phyloP scores from a whole-genome alignment of 2,113 vertebrate species.

The Cisticola juncidis region DNA sequence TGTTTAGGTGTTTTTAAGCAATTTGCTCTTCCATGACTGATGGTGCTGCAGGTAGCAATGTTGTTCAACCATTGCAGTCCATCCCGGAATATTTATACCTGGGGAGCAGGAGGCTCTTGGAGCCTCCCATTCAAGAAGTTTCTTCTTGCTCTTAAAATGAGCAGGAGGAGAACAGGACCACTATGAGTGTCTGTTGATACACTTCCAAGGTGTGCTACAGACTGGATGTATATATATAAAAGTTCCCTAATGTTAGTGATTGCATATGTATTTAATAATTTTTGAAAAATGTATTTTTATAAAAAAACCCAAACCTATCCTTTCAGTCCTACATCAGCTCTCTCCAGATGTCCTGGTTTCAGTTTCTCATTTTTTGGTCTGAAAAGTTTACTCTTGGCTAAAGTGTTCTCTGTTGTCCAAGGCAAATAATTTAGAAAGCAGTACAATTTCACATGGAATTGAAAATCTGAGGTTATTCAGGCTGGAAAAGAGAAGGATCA shows the following conservation, averaged over 20 bases:
- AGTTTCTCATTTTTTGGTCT: not conserved
- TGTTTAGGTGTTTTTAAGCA: not conserved
- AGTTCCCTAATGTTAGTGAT: not conserved
- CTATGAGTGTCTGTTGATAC: rapidly evolving
- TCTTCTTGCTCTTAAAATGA: not conserved
- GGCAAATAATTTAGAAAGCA: not conserved
- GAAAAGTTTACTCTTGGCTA: not conserved
- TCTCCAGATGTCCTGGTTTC: not conserved
- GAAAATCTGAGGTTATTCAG: not conserved
- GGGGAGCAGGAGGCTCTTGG: not conserved
- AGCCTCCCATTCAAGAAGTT: not conserved
- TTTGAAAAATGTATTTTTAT: rapidly evolving
- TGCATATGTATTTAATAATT: not conserved
- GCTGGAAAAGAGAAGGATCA: not conserved
- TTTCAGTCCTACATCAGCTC: not conserved
- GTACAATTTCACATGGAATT: not conserved
- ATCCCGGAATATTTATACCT: not conserved
- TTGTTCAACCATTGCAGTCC: not conserved
- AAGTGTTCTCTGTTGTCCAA: not conserved
- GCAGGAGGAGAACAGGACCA: not conserved
- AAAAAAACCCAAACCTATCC: not conserved
- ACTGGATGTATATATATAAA: too few relatives aligned
- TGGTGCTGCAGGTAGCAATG: not conserved
- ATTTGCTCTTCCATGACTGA: not conserved
- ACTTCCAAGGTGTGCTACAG: not conserved